phyloP scores from a whole-genome alignment of 1,140 invertebrate species.

The Contarinia nasturtii region DNA sequence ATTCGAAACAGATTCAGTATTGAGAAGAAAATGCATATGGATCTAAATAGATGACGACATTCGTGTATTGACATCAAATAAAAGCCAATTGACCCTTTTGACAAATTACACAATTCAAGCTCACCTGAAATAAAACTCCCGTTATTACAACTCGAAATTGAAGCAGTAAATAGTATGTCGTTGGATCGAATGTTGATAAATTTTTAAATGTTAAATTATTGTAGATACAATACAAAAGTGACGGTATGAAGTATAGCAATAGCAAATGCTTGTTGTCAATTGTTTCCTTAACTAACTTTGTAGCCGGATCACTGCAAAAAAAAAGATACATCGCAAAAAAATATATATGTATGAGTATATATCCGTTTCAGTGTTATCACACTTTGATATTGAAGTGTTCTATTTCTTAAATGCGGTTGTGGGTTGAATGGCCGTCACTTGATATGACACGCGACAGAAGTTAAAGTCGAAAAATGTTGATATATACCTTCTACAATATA shows the following conservation, averaged over 20 bases:
- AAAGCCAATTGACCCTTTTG: too few relatives aligned
- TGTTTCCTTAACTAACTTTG: conserved; percentile 30
- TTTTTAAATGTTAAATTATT: conserved; percentile 90
- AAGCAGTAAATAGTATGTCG: conserved; percentile 83
- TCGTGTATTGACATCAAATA: too few relatives aligned
- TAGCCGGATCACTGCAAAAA: conserved; percentile 27
- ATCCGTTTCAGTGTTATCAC: too few relatives aligned
- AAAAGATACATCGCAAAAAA: conserved; percentile 7
- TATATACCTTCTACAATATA: conserved; percentile 52
- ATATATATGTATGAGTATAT: conserved; percentile 1
- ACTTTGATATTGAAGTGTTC: too few relatives aligned
- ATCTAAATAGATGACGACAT: not conserved
- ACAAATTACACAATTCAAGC: conserved; percentile 5
- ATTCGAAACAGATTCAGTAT: too few relatives aligned
- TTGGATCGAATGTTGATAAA: conserved; percentile 78
- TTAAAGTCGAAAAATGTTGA: not conserved
- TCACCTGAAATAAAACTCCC: conserved; percentile 80
- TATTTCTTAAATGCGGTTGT: too few relatives aligned
- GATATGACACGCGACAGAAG: too few relatives aligned
- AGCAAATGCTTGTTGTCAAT: conserved; percentile 43
- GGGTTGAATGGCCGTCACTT: too few relatives aligned
- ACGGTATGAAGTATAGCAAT: conserved; percentile 75
- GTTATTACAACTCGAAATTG: conserved; percentile 86
- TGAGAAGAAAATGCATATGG: too few relatives aligned
- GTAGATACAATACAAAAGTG: conserved; percentile 81